A percentile compares a stretch with the other conserved stretches of the same genome.
Conservation (phyloP, 2,113 vertebrate genomes). For the Synchiropus splendidus region DNA sequence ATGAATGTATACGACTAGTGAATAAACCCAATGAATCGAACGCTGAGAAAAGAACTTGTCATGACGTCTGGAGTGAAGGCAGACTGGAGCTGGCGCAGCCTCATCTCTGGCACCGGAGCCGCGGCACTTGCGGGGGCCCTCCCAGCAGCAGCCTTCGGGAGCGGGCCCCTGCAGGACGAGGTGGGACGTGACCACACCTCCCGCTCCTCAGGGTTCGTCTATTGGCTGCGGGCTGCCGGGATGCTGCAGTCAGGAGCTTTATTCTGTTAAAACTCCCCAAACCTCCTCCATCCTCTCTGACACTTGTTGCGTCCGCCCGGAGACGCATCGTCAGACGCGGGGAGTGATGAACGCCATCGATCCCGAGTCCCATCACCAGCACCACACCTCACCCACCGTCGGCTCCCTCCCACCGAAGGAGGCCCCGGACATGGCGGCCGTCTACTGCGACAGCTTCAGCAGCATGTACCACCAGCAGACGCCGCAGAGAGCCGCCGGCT, state of each 20-base stretch:
- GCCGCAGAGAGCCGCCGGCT: slow-evolving; percentile 68
- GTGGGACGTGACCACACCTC: slow-evolving; percentile 31
- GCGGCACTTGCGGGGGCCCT: too few species aligned
- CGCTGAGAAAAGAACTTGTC: too few species aligned
- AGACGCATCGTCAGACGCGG: too few species aligned
- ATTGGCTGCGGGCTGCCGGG: slow-evolving; percentile 53
- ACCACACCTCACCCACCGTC: slow-evolving; percentile 59
- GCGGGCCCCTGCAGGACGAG: slow-evolving; percentile 7
- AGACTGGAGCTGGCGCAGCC: too few species aligned
- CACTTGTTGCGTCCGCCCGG: slow-evolving; percentile 35
- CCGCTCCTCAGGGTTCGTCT: slow-evolving; percentile 7
- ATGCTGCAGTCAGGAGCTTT: slow-evolving; percentile 20
- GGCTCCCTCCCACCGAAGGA: slow-evolving; percentile 68
- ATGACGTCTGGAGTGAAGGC: too few species aligned
- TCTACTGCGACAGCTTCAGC: slow-evolving; percentile 83
- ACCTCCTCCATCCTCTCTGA: slow-evolving; percentile 15
- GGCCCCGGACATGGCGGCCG: slow-evolving; percentile 75
- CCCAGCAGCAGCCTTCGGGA: slow-evolving; percentile 8
- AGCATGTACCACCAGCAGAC: slow-evolving; percentile 68
- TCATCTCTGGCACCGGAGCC: neutral
- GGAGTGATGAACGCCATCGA: slow-evolving; percentile 76
- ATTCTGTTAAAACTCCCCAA: slow-evolving; percentile 35
- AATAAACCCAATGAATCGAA: too few species aligned
- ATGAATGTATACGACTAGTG: too few species aligned
- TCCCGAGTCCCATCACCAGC: slow-evolving; percentile 61